phyloP scores from a whole-genome alignment of 2,888 invertebrate genomes.

The Microctonus hyperodae region DNA sequence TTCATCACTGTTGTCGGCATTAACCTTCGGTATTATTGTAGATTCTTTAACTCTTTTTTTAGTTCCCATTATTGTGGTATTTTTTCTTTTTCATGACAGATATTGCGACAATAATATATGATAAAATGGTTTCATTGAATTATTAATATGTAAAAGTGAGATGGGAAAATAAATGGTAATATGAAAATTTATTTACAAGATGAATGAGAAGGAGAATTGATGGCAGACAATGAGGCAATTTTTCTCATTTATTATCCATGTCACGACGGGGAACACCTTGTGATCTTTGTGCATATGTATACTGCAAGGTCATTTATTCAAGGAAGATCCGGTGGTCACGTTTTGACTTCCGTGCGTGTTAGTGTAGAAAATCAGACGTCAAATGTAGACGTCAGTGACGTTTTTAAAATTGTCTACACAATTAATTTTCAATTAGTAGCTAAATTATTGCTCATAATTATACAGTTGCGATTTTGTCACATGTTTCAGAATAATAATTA shows the following conservation, averaged over 20 bases:
- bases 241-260: slow-evolving; percentile 24
- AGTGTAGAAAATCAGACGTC: neutral
- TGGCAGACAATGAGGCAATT: neutral
- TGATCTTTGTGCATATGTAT: neutral
- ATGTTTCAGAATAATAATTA: neutral
- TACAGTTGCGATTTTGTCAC: neutral
- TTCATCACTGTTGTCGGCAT: slow-evolving; percentile 5
- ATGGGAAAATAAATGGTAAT: neutral
- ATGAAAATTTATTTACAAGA: neutral
- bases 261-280: slow-evolving; percentile 12
- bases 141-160: neutral
- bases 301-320: slow-evolving; percentile 13
- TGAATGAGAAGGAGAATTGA: neutral
- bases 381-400: neutral
- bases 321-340: slow-evolving; percentile 23
- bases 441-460: neutral
- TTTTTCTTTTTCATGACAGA: neutral
- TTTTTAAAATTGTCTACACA: neutral
- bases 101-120: neutral
- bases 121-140: too few relatives aligned
- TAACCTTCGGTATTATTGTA: neutral
- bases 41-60: neutral
- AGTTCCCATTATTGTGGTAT: neutral
- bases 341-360: slow-evolving; percentile 2
- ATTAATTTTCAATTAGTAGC: neutral